Evolutionary conservation across 2,113 vertebrate species (phyloP).

Genomic region (Bufo bufo): DNA sequence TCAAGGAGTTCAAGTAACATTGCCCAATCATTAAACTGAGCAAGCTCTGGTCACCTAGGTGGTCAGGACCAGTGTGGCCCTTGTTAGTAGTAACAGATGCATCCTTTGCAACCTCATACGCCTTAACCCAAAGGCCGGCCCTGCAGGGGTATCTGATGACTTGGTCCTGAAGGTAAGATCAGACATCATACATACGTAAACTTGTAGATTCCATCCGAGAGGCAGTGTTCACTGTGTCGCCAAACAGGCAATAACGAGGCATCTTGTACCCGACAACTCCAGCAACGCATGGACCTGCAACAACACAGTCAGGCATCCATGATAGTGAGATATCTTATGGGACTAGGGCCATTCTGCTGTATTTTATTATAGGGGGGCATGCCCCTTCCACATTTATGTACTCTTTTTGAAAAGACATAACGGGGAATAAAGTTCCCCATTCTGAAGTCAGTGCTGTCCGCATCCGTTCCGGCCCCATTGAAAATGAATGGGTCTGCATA

Average conservation of each 20-base stretch:
- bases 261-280: constrained; percentile 83
- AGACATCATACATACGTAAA: constrained; percentile 69
- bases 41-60: too few species aligned
- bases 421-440: too few species aligned
- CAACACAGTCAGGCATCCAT: not conserved
- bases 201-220: constrained; percentile 82
- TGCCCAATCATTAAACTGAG: too few species aligned
- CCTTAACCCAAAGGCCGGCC: not conserved
- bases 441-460: too few species aligned
- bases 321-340: not conserved
- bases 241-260: constrained; percentile 81
- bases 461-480: too few species aligned
- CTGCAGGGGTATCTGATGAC: not conserved
- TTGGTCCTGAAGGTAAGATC: not conserved
- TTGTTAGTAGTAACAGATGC: not conserved
- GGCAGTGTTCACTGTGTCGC: constrained; percentile 81
- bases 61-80: too few species aligned
- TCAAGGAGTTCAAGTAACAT: too few species aligned
- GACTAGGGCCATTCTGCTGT: not conserved
- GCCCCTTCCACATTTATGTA: too few species aligned
- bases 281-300: constrained; percentile 77
- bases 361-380: not conserved
- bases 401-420: too few species aligned
- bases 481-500: too few species aligned
- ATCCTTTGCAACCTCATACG: not conserved